phyloP scores from a whole-genome alignment of 2,797 vertebrate genomes.

The Urosaurus nigricauda region DNA sequence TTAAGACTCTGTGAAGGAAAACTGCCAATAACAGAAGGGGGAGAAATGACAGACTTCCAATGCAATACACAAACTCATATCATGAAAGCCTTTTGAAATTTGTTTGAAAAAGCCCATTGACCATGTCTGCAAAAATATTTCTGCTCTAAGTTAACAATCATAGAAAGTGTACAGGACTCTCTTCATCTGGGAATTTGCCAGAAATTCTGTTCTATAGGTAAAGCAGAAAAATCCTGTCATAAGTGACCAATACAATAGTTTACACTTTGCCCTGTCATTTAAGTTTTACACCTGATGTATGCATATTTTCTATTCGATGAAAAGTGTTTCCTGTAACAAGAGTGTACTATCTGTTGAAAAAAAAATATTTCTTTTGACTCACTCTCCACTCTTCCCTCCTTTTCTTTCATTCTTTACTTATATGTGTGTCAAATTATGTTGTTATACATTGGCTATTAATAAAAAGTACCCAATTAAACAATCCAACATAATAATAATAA shows the following conservation, averaged over 20 bases:
- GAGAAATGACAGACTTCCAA: constrained; percentile 21
- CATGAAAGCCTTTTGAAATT: neutral
- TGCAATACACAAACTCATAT: constrained; percentile 20
- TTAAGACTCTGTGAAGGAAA: constrained; percentile 18
- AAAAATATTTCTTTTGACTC: too few species aligned
- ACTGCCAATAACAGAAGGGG: constrained; percentile 13
- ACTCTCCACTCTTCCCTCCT: too few species aligned
- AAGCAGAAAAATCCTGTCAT: neutral
- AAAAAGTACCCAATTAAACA: neutral
- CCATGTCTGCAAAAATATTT: neutral
- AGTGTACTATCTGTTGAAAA: neutral
- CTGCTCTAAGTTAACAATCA: neutral
- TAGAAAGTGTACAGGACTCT: neutral
- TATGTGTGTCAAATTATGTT: neutral
- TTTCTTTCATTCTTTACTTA: neutral
- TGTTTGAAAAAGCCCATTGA: neutral
- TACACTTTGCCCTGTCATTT: neutral
- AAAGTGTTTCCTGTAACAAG: neutral
- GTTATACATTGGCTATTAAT: neutral
- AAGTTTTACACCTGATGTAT: neutral
- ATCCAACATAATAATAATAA: too few species aligned
- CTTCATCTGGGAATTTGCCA: neutral
- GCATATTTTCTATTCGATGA: neutral
- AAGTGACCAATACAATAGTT: neutral
- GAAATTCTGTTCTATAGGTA: neutral